These are phyloP conservation scores for Volucella zonaria DNA, from an alignment of 2,888 invertebrate species.

Conservation along the genomic window DNA sequence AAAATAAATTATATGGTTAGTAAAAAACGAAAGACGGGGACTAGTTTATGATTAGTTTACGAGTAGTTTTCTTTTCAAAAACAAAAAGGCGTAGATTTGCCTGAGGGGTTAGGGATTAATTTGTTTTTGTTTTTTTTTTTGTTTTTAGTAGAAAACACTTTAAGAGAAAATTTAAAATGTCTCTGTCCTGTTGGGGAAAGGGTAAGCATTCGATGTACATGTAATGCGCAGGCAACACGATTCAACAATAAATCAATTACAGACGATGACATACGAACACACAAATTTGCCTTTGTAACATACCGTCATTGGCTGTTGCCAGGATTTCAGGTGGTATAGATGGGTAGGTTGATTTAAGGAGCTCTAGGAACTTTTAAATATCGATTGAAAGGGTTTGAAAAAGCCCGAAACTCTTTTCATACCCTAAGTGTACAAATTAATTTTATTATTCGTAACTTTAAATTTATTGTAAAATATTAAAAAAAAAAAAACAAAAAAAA, in stretches of 20 bases:
- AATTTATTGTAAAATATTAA: slow-evolving; percentile 7
- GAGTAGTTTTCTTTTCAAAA: background rate
- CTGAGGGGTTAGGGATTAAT: slow-evolving; percentile 1
- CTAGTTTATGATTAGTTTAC: slow-evolving; percentile 33
- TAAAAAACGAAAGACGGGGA: slow-evolving; percentile 29
- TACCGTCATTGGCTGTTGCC: slow-evolving; percentile 61
- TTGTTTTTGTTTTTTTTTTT: slow-evolving; percentile 5
- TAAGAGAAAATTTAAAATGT: slow-evolving; percentile 21
- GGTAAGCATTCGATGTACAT: slow-evolving; percentile 31
- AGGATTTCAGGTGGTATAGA: slow-evolving; percentile 26
- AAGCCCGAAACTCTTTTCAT: slow-evolving; percentile 79
- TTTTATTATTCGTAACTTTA: slow-evolving; percentile 34
- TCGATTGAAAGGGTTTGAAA: slow-evolving; percentile 80
- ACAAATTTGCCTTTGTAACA: slow-evolving; percentile 37
- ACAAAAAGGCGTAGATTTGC: background rate
- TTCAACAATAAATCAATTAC: slow-evolving; percentile 49
- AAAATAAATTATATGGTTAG: slow-evolving; percentile 30
- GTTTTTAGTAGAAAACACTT: slow-evolving; percentile 8
- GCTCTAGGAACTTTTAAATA: slow-evolving; percentile 77
- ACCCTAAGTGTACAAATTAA: slow-evolving; percentile 75
- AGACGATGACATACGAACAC: slow-evolving; percentile 63
- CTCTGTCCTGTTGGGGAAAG: background rate
- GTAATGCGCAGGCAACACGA: slow-evolving; percentile 50
- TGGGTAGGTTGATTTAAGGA: slow-evolving; percentile 35
- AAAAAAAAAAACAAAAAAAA: slow-evolving; percentile 1